Evolutionary conservation across 2,113 vertebrate genomes (phyloP).

Genomic region (Prinia subflava): DNA sequence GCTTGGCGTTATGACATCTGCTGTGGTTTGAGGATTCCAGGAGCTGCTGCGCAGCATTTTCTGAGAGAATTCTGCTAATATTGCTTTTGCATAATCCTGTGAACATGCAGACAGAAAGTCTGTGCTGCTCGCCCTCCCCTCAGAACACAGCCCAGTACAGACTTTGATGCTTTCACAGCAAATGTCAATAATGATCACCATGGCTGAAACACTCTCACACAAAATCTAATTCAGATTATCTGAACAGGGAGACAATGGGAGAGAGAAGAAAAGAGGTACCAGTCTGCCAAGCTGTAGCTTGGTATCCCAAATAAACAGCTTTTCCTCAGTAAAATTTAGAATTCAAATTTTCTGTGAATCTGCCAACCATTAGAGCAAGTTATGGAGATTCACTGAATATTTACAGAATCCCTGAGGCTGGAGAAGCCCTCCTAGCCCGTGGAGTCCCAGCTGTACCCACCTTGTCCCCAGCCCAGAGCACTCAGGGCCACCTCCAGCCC

Average conservation of each 20-base stretch:
- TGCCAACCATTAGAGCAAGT: neutral
- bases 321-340: neutral
- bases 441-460: neutral
- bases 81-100: neutral
- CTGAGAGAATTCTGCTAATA: neutral
- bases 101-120: neutral
- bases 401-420: fast-evolving
- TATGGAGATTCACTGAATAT: neutral
- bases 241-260: neutral
- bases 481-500: neutral
- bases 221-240: neutral
- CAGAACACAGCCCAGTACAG: neutral
- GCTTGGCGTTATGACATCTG: constrained; percentile 1
- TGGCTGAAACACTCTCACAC: neutral
- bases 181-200: neutral
- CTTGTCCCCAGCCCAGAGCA: neutral
- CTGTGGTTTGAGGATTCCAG: constrained; percentile 10
- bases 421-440: fast-evolving
- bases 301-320: neutral
- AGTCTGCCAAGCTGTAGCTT: neutral
- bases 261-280: neutral
- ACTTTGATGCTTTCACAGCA: neutral
- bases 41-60: neutral
- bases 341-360: neutral
- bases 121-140: neutral